Percentiles rank a stretch among this genome's conserved stretches.
Conservation (phyloP, 2,888 invertebrate species). For the Entomobrya multifasciata region DNA sequence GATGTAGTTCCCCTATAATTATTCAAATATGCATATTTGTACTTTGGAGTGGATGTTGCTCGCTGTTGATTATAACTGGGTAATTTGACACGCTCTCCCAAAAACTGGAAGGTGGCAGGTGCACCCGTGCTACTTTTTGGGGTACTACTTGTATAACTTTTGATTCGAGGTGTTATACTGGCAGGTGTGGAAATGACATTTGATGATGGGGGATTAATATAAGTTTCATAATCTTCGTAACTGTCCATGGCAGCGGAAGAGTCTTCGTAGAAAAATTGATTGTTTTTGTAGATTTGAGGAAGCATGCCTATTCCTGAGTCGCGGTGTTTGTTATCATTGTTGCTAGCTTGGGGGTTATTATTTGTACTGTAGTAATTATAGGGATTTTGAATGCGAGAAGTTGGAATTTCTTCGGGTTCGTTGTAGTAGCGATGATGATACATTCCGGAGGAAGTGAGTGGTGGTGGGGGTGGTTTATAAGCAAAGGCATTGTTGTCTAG, state of each 20-base stretch:
- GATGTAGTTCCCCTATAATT: conserved; percentile 28
- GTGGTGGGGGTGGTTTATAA: not conserved
- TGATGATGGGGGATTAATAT: not conserved
- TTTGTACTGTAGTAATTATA: conserved; percentile 46
- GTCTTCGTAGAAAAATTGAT: conserved; percentile 71
- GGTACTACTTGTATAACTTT: conserved; percentile 80
- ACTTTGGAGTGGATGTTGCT: conserved; percentile 60
- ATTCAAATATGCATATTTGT: conserved; percentile 62
- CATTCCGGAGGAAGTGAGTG: not conserved
- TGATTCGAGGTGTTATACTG: not conserved
- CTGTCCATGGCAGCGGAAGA: conserved; percentile 69
- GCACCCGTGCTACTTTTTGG: conserved; percentile 83
- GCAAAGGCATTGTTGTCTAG: not conserved
- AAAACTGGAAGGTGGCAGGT: conserved; percentile 25
- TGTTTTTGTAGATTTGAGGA: conserved; percentile 58
- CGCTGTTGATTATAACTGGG: conserved; percentile 62
- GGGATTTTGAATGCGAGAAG: conserved; percentile 29
- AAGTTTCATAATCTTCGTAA: conserved; percentile 65
- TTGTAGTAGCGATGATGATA: conserved; percentile 71
- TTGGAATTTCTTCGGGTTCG: conserved; percentile 45
- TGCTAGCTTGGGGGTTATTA: not conserved
- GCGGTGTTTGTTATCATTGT: not conserved
- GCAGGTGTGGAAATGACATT: conserved; percentile 6
- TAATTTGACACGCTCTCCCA: conserved; percentile 46
- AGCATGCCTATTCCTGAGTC: conserved; percentile 24